Base-by-base conservation (phyloP, 2,113 vertebrate species). In the Clupea harengus region DNA sequence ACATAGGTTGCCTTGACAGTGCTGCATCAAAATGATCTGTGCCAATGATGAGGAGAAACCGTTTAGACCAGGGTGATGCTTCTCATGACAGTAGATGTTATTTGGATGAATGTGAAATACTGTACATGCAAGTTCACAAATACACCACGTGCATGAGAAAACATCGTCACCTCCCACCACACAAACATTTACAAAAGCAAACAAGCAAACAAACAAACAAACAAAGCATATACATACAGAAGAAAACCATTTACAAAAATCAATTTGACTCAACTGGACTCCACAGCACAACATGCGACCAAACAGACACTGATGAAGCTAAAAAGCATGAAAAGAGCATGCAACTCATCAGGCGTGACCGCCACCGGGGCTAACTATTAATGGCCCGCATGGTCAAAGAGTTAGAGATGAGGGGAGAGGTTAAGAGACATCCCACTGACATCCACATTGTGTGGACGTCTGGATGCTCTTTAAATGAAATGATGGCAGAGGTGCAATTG, bases 251-350 rank as follows among this genome's bases (percentile, higher is more conserved):
- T 4, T 39, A 7, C 17, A 39, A 11, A 78, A 78, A 78, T 78
- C 72, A 78, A 78, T 32, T 78, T 13, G 10, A 78, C 32, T 32
- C 72, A 78, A 15, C 28, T 78, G 72, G 10, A 72, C 13, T 78
- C 11, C 32, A 28, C 28, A 39, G 72, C 72, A 72, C 9, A 28
- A 44, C 32, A 78, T 78, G 72, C 72, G 32, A 72, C 72, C 72
- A 39, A 78, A 39, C 72, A 78, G 28, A 39, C 28, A 39, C 28
- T 32, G 72, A 57, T 49, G 46, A 78, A 81, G 81, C 9, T 49
- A 47, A 87, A 78, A 88, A 89, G 89, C 89, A 89, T 91, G 91
- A 87, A 90, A 87, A 78, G 89, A 89, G 89, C 89, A 89, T 91
- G 91, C 88, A 90, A 90, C 90, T 89, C 88, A 88, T 85, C 83